Evolutionary conservation across 2,113 vertebrate genomes (phyloP).

Genomic region (Anolis carolinensis): DNA sequence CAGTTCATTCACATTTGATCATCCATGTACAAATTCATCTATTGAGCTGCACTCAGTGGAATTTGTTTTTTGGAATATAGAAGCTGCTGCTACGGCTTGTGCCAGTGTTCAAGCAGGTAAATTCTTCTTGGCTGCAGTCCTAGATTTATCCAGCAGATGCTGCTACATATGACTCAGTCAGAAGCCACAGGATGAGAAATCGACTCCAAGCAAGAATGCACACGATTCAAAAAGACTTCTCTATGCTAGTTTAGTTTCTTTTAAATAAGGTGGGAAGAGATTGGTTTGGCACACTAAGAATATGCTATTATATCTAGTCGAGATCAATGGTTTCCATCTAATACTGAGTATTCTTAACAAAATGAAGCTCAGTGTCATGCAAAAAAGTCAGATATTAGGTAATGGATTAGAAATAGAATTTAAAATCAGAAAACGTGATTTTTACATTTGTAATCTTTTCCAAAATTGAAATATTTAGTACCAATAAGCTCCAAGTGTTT

Average conservation of each 20-base stretch:
- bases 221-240: background rate
- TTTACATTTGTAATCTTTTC: background rate
- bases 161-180: conserved; percentile 47
- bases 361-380: background rate
- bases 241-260: background rate
- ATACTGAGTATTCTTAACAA: background rate
- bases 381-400: background rate
- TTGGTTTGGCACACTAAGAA: background rate
- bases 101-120: conserved; percentile 9
- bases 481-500: background rate
- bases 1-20: background rate
- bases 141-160: conserved; percentile 51
- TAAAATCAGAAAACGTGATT: too few species aligned
- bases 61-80: conserved; percentile 14
- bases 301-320: background rate
- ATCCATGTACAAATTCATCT: conserved; percentile 15
- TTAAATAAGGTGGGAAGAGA: background rate
- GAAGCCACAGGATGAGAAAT: conserved; percentile 23
- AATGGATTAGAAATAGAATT: too few species aligned
- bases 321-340: background rate
- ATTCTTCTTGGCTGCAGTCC: conserved; percentile 43
- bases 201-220: background rate
- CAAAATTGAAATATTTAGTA: background rate
- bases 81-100: background rate
- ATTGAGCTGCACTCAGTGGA: background rate